Percentiles rank a stretch among this genome's conserved stretches.
Conservation (phyloP, 2,797 vertebrate genomes). For the Enteromius fasciolatus region DNA sequence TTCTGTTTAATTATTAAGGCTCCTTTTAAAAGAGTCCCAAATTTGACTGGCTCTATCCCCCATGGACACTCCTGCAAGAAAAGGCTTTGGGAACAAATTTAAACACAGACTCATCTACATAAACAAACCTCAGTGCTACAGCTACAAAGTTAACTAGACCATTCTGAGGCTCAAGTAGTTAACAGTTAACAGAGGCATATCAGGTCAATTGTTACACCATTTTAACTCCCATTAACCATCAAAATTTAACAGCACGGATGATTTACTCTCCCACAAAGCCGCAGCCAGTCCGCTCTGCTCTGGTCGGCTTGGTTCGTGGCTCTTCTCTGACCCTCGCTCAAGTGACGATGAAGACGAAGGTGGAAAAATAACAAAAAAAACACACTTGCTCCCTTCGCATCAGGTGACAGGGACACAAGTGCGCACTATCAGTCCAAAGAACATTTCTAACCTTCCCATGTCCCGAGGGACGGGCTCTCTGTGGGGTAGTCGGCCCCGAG, state of each 20-base stretch:
- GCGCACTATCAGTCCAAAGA: conserved; percentile 94
- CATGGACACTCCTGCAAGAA: conserved; percentile 90
- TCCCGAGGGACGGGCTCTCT: conserved; percentile 88
- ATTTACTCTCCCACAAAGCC: conserved; percentile 82
- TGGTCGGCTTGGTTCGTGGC: conserved; percentile 44
- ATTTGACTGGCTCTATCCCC: conserved; percentile 88
- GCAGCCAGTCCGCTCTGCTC: conserved; percentile 71
- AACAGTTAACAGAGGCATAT: conserved; percentile 40
- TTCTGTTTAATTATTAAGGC: conserved; percentile 90
- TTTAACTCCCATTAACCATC: conserved; percentile 61
- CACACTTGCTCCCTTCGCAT: conserved; percentile 70
- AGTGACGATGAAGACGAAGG: conserved; percentile 65
- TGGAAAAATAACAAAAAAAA: conserved; percentile 44
- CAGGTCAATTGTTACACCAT: conserved; percentile 39
- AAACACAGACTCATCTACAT: conserved; percentile 79
- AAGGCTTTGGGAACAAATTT: conserved; percentile 91
- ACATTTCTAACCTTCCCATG: conserved; percentile 99
- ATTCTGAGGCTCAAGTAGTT: conserved; percentile 46
- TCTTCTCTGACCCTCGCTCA: conserved; percentile 57
- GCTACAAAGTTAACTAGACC: conserved; percentile 47
- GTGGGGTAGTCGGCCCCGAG: conserved; percentile 91
- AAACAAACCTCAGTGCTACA: conserved; percentile 52
- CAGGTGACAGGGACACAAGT: conserved; percentile 87
- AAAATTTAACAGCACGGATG: conserved; percentile 51
- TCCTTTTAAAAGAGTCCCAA: conserved; percentile 89